Conservation (phyloP, 2,113 vertebrate genomes). For the Corydoras sp. region DNA sequence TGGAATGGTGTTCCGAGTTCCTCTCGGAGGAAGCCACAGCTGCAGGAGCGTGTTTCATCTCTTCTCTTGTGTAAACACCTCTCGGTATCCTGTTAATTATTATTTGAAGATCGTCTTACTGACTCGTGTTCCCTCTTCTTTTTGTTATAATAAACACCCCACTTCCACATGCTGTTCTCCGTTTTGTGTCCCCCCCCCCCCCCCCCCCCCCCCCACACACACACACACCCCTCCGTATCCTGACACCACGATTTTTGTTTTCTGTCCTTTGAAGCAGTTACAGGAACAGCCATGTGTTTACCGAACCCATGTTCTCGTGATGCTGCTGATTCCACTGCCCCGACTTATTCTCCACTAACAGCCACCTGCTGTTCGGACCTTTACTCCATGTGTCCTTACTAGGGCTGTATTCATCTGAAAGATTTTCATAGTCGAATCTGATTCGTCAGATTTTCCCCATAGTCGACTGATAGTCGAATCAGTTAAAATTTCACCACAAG, state of each 20-base stretch:
- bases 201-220: too few relatives aligned
- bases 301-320: slow-evolving; percentile 46
- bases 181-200: too few relatives aligned
- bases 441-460: too few relatives aligned
- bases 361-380: slow-evolving; percentile 12
- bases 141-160: slow-evolving; percentile 52
- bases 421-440: too few relatives aligned
- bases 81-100: slow-evolving; percentile 57
- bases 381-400: slow-evolving; percentile 17
- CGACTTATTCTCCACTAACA: slow-evolving; percentile 40
- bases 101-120: slow-evolving; percentile 46
- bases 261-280: slow-evolving; percentile 38
- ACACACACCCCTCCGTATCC: slow-evolving; percentile 27
- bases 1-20: slow-evolving; percentile 37
- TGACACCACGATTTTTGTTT: slow-evolving; percentile 1
- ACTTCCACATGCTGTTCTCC: slow-evolving; percentile 37
- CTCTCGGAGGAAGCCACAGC: slow-evolving; percentile 53
- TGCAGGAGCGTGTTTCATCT: slow-evolving; percentile 61
- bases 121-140: slow-evolving; percentile 34
- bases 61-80: slow-evolving; percentile 28
- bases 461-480: too few relatives aligned
- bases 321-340: slow-evolving; percentile 58
- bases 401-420: too few relatives aligned
- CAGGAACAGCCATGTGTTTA: slow-evolving; percentile 48
- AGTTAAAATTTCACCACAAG: too few relatives aligned